Base-by-base conservation (phyloP, 2,797 vertebrate species). In the Tragelaphus oryx region DNA sequence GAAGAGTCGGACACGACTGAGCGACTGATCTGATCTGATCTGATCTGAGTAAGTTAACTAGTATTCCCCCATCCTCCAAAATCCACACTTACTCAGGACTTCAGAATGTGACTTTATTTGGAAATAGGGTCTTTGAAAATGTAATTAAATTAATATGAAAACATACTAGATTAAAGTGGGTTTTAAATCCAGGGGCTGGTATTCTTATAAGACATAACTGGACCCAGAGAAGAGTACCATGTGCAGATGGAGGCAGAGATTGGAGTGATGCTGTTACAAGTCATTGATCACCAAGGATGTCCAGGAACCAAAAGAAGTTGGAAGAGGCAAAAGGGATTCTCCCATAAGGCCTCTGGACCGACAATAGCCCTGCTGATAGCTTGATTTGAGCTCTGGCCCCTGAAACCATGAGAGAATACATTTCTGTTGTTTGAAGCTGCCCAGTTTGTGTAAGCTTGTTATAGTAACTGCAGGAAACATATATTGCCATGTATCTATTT, bases 301-400 rank as follows among this genome's bases (percentile, higher is more conserved):
- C 12, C 8, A 5, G 5, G 28, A n/a, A 17, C 12, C 18, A 20
- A 5, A 1, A 9, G 28, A 68, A 12, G 8, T 60, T 46, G 48
- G 16, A 48, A 50, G 41, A 89, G 13, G 1, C 4, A 6, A 12
- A n/a, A 5, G 17, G 37, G 5, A 14, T 18, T 14, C 1, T 71
- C 10, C 6, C 9, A 4, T 3, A 16, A 10, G 4, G 2, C 4
- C 11, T 8, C 50, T 46, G 18, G 2, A 33, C n/a, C 6, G 1
- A 1, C 50, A 1, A 14, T 1, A 89, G 18, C 2, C 16, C 46
- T 8, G 24, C 8, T 3, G 33, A 33, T 30, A 14, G 4, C 44
- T 76, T 28, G 1, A 22, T 68, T 37, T 28, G 26, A n/a, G 74
- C 3, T 16, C 46, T 20, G 57, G 28, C 12, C 59, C 60, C 41